phyloP scores from a whole-genome alignment of 2,797 vertebrate genomes.

The Anguilla obscura region DNA sequence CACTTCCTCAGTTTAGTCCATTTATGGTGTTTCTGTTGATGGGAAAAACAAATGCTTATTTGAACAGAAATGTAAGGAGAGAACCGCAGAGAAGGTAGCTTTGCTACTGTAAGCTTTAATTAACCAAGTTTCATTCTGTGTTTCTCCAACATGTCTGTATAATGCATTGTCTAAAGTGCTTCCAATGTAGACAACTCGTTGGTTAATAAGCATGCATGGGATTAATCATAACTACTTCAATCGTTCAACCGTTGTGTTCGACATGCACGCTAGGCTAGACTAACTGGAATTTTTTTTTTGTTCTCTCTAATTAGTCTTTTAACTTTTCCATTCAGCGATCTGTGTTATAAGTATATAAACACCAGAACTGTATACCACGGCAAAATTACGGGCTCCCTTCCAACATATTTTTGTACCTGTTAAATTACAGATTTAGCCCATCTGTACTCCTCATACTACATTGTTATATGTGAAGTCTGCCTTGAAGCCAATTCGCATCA shows the following conservation, averaged over 20 bases:
- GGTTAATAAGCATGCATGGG: neutral
- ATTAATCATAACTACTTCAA: neutral
- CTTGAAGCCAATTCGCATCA: neutral
- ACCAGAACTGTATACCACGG: conserved; percentile 13
- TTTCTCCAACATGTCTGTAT: conserved; percentile 28
- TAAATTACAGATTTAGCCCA: conserved; percentile 7
- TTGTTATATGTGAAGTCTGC: conserved; percentile 5
- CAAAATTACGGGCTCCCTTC: neutral
- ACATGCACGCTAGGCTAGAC: conserved; percentile 15
- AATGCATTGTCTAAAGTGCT: conserved; percentile 25
- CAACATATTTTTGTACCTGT: neutral
- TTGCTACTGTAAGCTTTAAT: conserved; percentile 37
- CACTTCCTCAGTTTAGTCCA: neutral
- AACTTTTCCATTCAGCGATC: neutral
- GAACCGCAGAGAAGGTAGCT: conserved; percentile 7
- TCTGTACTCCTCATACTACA: neutral
- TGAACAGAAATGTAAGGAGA: neutral
- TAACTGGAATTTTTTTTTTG: conserved; percentile 3
- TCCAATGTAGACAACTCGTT: neutral
- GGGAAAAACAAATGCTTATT: neutral
- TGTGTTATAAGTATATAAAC: neutral
- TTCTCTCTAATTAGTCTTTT: neutral
- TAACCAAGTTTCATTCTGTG: neutral
- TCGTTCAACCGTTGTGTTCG: neutral
- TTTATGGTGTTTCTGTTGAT: neutral